Percentiles rank a stretch among this genome's conserved stretches.
phyloP scores from a whole-genome alignment of 2,113 vertebrate genomes.

The Picathartes gymnocephalus region DNA sequence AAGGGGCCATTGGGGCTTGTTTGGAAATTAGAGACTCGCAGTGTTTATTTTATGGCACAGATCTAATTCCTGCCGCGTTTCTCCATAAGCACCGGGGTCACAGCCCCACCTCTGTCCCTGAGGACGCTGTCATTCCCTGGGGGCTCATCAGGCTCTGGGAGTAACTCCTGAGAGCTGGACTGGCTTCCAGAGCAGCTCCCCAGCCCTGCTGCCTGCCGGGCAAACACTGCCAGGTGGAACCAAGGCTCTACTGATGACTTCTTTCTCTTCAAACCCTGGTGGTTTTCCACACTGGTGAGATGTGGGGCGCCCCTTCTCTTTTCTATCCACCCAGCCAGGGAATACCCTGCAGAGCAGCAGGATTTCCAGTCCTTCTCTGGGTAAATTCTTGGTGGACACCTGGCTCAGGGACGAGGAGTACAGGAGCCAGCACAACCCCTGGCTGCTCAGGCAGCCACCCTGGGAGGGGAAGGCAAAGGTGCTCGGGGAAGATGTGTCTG shows the following conservation, averaged over 20 bases:
- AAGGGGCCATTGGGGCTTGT: slow-evolving; percentile 52
- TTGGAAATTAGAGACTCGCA: slow-evolving; percentile 48
- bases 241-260: accelerated
- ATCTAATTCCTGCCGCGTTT: slow-evolving; percentile 43
- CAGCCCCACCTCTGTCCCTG: not conserved
- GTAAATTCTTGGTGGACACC: accelerated
- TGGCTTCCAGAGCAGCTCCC: not conserved
- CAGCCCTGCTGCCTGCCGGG: accelerated
- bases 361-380: not conserved
- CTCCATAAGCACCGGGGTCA: not conserved
- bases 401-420: not conserved
- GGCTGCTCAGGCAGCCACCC: not conserved
- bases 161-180: not conserved
- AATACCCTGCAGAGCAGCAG: not conserved
- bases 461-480: not conserved
- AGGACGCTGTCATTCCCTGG: accelerated
- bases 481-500: not conserved
- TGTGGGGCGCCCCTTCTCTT: not conserved
- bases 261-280: not conserved
- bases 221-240: accelerated
- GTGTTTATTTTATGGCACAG: slow-evolving; percentile 52
- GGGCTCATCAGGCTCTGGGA: not conserved
- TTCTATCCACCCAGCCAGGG: too few relatives aligned
- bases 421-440: not conserved
- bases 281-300: not conserved